Evolutionary conservation across 2,797 vertebrate genomes (phyloP).

Genomic region (Borostomias antarcticus): DNA sequence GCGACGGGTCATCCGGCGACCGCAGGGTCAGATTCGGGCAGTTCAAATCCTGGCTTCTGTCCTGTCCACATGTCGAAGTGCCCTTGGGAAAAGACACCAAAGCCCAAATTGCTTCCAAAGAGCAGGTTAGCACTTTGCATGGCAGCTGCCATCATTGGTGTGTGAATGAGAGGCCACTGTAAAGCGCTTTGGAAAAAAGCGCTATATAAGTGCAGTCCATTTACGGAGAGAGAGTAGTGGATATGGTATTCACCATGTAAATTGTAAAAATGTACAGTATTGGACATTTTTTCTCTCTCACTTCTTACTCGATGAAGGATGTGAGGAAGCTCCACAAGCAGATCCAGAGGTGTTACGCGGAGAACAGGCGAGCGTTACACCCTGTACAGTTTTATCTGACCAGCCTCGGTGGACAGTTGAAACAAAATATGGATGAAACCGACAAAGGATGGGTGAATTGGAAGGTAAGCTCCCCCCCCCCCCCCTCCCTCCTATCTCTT

Average conservation of each 20-base stretch:
- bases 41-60: no score
- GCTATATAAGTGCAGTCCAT: no score
- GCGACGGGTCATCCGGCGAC: no score
- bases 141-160: no score
- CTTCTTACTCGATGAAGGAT: constrained; percentile 76
- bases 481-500: not conserved
- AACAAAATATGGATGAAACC: constrained; percentile 93
- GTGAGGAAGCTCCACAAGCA: constrained; percentile 97
- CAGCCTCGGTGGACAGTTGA: constrained; percentile 91
- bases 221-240: not conserved
- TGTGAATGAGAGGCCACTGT: no score
- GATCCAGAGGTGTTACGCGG: constrained; percentile 95
- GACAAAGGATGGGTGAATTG: constrained; percentile 98
- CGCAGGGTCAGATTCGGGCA: no score
- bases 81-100: no score
- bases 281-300: not conserved
- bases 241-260: not conserved
- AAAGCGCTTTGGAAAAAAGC: no score
- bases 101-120: no score
- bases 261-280: not conserved
- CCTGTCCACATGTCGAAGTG: no score
- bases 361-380: constrained; percentile 87
- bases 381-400: constrained; percentile 96
- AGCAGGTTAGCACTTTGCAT: no score
- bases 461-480: constrained; percentile 81